Base-by-base conservation (phyloP, 1,140 invertebrate species). In the Papilio xuthus region DNA sequence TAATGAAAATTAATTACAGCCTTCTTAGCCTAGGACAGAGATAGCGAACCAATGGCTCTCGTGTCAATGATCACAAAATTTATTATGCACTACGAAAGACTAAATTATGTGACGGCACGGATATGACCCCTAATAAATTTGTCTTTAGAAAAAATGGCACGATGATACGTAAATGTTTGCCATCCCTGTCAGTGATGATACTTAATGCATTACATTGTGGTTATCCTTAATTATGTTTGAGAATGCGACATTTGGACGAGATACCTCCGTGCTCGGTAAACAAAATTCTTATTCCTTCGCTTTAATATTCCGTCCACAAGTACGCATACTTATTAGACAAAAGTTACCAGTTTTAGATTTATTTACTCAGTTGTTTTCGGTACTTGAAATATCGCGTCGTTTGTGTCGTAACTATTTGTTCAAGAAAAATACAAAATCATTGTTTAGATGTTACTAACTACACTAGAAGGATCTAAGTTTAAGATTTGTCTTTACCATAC, bases 281-380 rank as follows among this genome's bases (percentile, higher is more conserved):
- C 77, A 83, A 81, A n/a, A 81, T 81, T 88, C 81, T 82, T 77
- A 70, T 80, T 78, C 72, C 69, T 75, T 53, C 73, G 50, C 79
- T 84, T 82, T 84, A 67, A 81, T 80, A 81, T 82, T 84, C 73
- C 60, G 69, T 78, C 80, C 76, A 80, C 77, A 80, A 72, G 77
- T 78, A 76, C 50, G 37, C 74, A 20, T 41, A 76, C 74, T 76
- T 76, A 74, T 72, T 67, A 84, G 81, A 89, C 87, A 90, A 91
- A 90, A 88, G 87, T 82, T 83, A 84, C 82, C 80, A 81, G 78
- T 80, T 82, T 87, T 91, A 89, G 90, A 93, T 93, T 92, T 93
- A 88, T 93, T 93, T 91, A 86, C 87, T 88, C 91, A 93, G 89
- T 82, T 93, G 91, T 88, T 83, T 81, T 80, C 80, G 81, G 83